Evolutionary conservation across 1,140 invertebrate genomes (phyloP).

Genomic region (Drosophila carrolli): DNA sequence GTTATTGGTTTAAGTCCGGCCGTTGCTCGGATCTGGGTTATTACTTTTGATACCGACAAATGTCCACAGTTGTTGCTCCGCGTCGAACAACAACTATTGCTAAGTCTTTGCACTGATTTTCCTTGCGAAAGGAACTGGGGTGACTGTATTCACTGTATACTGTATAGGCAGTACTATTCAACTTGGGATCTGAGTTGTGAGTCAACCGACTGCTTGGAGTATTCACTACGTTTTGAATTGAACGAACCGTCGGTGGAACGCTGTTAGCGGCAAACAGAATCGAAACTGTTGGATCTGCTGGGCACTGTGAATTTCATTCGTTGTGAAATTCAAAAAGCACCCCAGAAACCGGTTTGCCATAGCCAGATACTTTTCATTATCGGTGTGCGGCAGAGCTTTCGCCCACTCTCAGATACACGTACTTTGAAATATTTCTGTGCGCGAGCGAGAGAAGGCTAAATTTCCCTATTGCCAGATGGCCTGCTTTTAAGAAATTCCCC

Average conservation of each 20-base stretch:
- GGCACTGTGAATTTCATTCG: constrained; percentile 70
- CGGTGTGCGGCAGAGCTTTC: constrained; percentile 44
- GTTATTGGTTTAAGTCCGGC: constrained; percentile 43
- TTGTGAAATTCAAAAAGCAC: constrained; percentile 83
- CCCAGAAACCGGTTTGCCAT: constrained; percentile 63
- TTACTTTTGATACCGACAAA: constrained; percentile 22
- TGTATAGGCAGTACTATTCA: constrained; percentile 28
- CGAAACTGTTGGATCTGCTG: constrained; percentile 26
- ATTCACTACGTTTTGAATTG: constrained; percentile 57
- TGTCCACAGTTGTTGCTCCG: constrained; percentile 59
- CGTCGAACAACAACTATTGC: constrained; percentile 53
- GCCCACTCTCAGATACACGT: constrained; percentile 1
- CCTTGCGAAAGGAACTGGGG: constrained; percentile 29
- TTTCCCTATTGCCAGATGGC: constrained; percentile 21
- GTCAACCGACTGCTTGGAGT: constrained; percentile 66
- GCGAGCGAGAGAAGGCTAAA: constrained; percentile 17
- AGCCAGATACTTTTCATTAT: constrained; percentile 52
- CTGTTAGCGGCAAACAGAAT: constrained; percentile 29
- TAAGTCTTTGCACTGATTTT: constrained; percentile 21
- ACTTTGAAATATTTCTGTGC: constrained; percentile 11
- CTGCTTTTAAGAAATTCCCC: constrained; percentile 29
- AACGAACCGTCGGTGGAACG: not conserved
- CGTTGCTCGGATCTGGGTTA: constrained; percentile 48
- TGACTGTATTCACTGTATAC: constrained; percentile 9
- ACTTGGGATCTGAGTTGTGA: constrained; percentile 27